A percentile compares a stretch with the other conserved stretches of the same genome.
Evolutionary conservation across 1,140 invertebrate genomes (phyloP).

Genomic region (Cardiocondyla obscurior): DNA sequence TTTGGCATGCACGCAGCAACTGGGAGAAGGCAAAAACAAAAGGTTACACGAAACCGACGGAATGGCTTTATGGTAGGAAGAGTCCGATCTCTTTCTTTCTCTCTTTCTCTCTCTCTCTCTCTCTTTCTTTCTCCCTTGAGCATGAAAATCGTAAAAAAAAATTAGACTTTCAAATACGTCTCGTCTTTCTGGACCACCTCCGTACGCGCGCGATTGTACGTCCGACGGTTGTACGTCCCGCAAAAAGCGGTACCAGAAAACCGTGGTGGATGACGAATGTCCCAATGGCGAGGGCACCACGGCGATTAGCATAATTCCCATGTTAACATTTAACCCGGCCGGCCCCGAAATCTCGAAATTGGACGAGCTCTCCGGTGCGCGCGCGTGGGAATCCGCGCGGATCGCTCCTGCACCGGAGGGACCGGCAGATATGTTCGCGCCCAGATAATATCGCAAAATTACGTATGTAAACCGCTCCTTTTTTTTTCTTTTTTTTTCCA

Average conservation of each 20-base stretch:
- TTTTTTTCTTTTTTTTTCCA: constrained; percentile 51
- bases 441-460: constrained; percentile 67
- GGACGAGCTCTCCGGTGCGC: constrained; percentile 56
- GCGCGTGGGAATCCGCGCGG: constrained; percentile 60
- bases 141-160: constrained; percentile 52
- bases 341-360: constrained; percentile 70
- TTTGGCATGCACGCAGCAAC: constrained; percentile 18
- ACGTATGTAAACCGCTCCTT: constrained; percentile 64
- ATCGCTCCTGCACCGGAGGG: constrained; percentile 11
- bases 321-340: constrained; percentile 80
- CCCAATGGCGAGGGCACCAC: constrained; percentile 62
- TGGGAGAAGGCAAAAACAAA: constrained; percentile 29
- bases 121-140: constrained; percentile 16
- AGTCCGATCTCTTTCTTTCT: constrained; percentile 30
- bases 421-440: constrained; percentile 58
- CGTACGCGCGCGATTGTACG: constrained; percentile 39
- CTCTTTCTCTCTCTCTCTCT: too few species aligned
- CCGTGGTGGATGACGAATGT: constrained; percentile 76
- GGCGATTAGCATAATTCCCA: constrained; percentile 80
- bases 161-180: constrained; percentile 68
- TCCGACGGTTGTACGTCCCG: constrained; percentile 38
- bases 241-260: constrained; percentile 61
- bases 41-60: neutral
- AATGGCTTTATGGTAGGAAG: constrained; percentile 25
- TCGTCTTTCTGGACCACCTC: constrained; percentile 58